A percentile compares a stretch with the other conserved stretches of the same genome.
Conservation (phyloP, 2,797 vertebrate genomes). For the Chelonia mydas region DNA sequence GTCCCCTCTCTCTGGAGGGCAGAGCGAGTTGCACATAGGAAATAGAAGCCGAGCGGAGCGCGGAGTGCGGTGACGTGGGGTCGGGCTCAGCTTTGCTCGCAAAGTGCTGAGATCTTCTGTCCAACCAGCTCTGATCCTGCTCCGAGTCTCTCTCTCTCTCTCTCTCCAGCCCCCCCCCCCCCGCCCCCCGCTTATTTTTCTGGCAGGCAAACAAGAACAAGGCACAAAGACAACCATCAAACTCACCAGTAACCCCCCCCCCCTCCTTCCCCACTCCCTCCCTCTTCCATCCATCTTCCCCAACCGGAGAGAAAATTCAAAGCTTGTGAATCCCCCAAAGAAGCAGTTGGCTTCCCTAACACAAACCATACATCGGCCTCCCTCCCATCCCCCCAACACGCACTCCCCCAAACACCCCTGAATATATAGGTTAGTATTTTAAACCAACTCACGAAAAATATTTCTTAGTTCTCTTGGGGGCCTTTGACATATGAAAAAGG, state of each 20-base stretch:
- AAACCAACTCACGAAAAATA: neutral
- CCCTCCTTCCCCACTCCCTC: neutral
- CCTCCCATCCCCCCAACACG: neutral
- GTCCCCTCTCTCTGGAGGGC: conserved; percentile 46
- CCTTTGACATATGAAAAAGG: neutral
- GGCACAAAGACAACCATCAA: conserved; percentile 55
- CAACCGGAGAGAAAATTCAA: conserved; percentile 41
- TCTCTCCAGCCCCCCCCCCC: conserved; percentile 68
- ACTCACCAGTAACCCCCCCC: conserved; percentile 31
- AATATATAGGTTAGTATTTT: neutral
- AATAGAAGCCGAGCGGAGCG: conserved; percentile 32
- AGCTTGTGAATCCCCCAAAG: conserved; percentile 37
- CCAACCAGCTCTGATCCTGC: conserved; percentile 71
- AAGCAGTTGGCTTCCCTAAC: conserved; percentile 8
- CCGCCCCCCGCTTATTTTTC: conserved; percentile 59
- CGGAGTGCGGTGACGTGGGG: conserved; percentile 73
- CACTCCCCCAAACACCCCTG: neutral
- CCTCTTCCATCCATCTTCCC: conserved; percentile 62
- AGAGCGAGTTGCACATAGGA: conserved; percentile 34
- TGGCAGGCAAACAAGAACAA: conserved; percentile 63
- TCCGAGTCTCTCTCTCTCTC: conserved; percentile 62
- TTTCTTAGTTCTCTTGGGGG: neutral
- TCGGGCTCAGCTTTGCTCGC: conserved; percentile 66
- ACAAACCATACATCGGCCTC: neutral
- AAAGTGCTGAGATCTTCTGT: conserved; percentile 70